Base-by-base conservation (phyloP, 1,140 invertebrate genomes). In the Meloidogyne chitwoodi region DNA sequence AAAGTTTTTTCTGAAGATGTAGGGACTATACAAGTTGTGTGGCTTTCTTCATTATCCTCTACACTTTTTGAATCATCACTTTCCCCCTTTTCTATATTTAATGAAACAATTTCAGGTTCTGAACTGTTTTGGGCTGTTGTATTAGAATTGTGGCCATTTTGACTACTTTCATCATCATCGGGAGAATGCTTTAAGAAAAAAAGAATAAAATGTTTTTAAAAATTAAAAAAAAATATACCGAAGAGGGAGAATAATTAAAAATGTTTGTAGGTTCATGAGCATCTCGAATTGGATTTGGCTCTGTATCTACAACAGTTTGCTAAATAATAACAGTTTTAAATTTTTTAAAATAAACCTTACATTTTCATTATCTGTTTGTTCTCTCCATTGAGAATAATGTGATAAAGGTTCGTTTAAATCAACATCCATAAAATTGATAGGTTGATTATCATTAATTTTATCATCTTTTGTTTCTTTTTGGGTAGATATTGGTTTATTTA, bases 221-320 rank as follows among this genome's bases (percentile, higher is more conserved):
- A 2, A 6, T 56, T 56, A 56, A 70, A 48, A 63, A 1, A 24
- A 62, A 6, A 16, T 14, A 24, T 73, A 79, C 77, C 19, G 81
- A 82, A 31, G 82, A 84, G 1, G 81, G 81, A 24, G 81, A 83
- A 65, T 85, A 84, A 73, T 83, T 69, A 27, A 83, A 64, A 10
- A 80, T 44, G 4, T 70, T 66, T 10, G 63, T 22, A 8, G 77
- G 75, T 27, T 80, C 82, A 63, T 83, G 79, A 29, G 80, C 81
- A 74, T 83, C 81, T 3, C 81, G 80, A n/a, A 85, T 85, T 4
- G 81, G 81, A 83, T 83, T 83, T 31, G 81, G 81, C 62, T 83
- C 81, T 31, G 81, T 65, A 31, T 83, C 81, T 11, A 83, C 81
- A 44, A 83, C 66, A 34, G 29, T 24, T 63, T 80, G 79, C 82